Base-by-base conservation (phyloP, 2,888 invertebrate genomes). In the Euclidia mi region DNA sequence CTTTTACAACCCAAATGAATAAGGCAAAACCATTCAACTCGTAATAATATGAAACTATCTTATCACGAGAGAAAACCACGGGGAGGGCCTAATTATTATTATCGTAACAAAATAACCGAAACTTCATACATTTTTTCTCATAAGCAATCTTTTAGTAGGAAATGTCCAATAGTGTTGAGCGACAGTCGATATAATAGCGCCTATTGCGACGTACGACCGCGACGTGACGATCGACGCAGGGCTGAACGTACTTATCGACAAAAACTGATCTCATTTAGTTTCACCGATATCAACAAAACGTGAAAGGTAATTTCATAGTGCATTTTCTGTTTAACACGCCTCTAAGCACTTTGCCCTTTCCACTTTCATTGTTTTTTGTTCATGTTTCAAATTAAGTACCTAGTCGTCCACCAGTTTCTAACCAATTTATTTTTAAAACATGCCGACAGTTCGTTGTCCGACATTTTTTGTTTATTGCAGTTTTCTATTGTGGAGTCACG, bases 261-360 rank as follows among this genome's bases (percentile, higher is more conserved):
- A 94, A 94, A 94, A 93, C 77, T 78, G 87, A 75, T 88, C 91
- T 90, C 89, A 89, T 90, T 93, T 91, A 89, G 84, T 86, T 86
- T 82, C 86, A 85, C 79, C 85, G 87, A 84, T 85, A 84, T 82
- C 86, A 86, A 88, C 85, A 88, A 89, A 91, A 87, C 92, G 92
- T 92, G 94, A 91, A 89, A 91, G 82, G 84, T 89, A 94, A 94
- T 94, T 94, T 94, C 92, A 93, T 92, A 92, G 81, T 88, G 87
- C 84, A 89, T 92, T 94, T 92, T 89, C 84, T 82, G 80, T 90
- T 91, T 87, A 87, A 88, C 87, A 91, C 90, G 90, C 86, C 82
- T 87, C 79, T 68, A 79, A 80, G 86, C 87, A 88, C 86, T 89
- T 90, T 90, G 89, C 91, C 93, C 90, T 92, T 88, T 88, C 84